These are phyloP conservation scores for Panzeria rudis DNA, from an alignment of 2,888 invertebrate species.

Conservation along the genomic window DNA sequence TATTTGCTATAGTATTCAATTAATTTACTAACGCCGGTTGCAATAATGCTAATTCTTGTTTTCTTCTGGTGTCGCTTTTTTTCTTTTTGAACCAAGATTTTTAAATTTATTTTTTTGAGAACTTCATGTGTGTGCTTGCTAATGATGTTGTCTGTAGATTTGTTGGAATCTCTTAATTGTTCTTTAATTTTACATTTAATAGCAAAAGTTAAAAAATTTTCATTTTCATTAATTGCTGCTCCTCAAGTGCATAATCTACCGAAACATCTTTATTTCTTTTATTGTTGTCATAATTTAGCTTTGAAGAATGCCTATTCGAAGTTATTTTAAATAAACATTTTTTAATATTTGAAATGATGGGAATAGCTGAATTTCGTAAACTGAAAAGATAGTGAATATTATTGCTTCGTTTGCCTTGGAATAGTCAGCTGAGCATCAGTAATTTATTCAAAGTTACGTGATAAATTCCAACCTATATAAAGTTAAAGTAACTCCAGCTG, in stretches of 20 bases:
- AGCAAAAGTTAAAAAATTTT: conserved; percentile 43
- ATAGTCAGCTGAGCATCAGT: no score
- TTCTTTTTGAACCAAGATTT: background rate
- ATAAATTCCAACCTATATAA: no score
- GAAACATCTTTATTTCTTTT: background rate
- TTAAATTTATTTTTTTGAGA: background rate
- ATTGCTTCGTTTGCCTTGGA: no score
- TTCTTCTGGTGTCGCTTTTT: background rate
- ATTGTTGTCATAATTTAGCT: background rate
- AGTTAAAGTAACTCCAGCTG: no score
- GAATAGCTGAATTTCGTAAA: background rate
- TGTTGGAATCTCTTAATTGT: conserved; percentile 53
- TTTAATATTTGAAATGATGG: background rate
- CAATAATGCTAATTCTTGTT: background rate
- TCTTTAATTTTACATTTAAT: conserved; percentile 59
- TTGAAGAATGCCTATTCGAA: background rate
- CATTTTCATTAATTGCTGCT: conserved; percentile 19
- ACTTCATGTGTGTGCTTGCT: conserved; percentile 2
- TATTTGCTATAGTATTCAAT: background rate
- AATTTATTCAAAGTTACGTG: no score
- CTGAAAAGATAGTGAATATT: background rate
- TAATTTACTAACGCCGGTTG: background rate
- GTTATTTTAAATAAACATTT: background rate
- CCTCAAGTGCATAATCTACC: conserved; percentile 17
- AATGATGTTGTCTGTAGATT: conserved; percentile 24